Conservation (phyloP, 2,888 invertebrate genomes). For the Cremastobaeus sp. region DNA sequence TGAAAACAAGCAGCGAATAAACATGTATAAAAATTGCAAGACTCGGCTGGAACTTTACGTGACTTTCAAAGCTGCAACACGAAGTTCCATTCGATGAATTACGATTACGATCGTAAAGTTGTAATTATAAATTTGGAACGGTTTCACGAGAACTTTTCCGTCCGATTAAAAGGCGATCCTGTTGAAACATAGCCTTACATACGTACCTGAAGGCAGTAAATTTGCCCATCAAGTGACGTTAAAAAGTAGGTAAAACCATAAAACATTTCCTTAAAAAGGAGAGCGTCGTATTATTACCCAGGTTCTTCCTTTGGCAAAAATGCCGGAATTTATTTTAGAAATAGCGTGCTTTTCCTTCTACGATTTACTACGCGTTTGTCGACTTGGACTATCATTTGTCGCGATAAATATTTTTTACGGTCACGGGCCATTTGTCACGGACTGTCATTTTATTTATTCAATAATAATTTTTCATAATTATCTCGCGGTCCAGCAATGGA, state of each 20-base stretch:
- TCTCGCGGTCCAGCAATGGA: constrained; percentile 9
- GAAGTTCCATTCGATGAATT: constrained; percentile 25
- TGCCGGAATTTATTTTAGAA: constrained; percentile 47
- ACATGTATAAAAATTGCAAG: too few species aligned
- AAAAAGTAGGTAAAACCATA: constrained; percentile 56
- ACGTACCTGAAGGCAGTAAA: constrained; percentile 42
- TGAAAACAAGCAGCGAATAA: too few species aligned
- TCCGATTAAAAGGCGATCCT: constrained; percentile 8
- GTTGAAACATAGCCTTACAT: constrained; percentile 29
- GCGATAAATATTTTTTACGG: neutral
- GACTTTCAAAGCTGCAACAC: constrained; percentile 14
- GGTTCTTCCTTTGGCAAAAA: constrained; percentile 40
- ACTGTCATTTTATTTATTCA: neutral
- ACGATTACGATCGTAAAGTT: constrained; percentile 42
- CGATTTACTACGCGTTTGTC: neutral
- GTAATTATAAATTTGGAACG: constrained; percentile 53
- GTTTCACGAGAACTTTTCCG: constrained; percentile 23
- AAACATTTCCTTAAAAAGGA: constrained; percentile 51
- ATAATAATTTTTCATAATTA: constrained; percentile 2
- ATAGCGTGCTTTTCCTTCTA: constrained; percentile 2
- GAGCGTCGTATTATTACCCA: constrained; percentile 48
- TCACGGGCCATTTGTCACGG: too few species aligned
- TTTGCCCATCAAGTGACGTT: constrained; percentile 56
- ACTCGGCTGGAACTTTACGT: too few species aligned
- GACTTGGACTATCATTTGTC: neutral